These are phyloP conservation scores for Venustaconcha ellipsiformis DNA, from an alignment of 1,140 invertebrate genomes.

Conservation along the genomic window DNA sequence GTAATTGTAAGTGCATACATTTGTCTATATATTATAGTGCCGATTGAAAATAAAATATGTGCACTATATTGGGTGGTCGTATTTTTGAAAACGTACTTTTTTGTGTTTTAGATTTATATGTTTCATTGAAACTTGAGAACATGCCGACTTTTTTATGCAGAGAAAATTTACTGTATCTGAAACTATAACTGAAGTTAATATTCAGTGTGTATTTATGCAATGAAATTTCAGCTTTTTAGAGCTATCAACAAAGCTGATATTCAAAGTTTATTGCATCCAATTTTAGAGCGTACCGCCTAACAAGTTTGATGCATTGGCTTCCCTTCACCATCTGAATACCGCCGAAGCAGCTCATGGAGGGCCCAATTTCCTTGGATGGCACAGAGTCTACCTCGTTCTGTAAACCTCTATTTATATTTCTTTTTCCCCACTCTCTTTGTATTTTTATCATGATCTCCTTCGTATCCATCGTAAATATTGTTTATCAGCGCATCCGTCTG, in stretches of 20 bases:
- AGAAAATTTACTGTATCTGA: neutral
- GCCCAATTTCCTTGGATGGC: constrained; percentile 57
- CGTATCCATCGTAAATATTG: too few species aligned
- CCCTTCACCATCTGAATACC: constrained; percentile 51
- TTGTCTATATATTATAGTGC: too few species aligned
- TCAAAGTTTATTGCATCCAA: constrained; percentile 2
- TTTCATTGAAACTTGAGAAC: neutral
- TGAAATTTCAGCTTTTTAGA: neutral
- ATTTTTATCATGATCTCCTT: too few species aligned
- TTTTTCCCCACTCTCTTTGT: too few species aligned
- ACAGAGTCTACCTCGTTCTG: constrained; percentile 56
- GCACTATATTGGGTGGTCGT: too few species aligned
- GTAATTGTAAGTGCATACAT: too few species aligned
- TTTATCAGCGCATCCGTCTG: too few species aligned
- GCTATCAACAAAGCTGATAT: neutral
- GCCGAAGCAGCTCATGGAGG: constrained; percentile 54
- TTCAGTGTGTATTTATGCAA: neutral
- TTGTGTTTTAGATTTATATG: neutral
- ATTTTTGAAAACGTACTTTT: neutral
- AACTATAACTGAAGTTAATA: neutral
- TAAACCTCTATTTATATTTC: constrained; percentile 34
- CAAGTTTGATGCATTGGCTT: constrained; percentile 56
- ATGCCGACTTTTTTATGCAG: neutral
- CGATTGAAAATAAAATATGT: too few species aligned
- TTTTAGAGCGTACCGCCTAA: constrained; percentile 54